A percentile compares a stretch with the other conserved stretches of the same genome.
phyloP scores from a whole-genome alignment of 2,797 vertebrate species.

The Pyrocephalus nanus region DNA sequence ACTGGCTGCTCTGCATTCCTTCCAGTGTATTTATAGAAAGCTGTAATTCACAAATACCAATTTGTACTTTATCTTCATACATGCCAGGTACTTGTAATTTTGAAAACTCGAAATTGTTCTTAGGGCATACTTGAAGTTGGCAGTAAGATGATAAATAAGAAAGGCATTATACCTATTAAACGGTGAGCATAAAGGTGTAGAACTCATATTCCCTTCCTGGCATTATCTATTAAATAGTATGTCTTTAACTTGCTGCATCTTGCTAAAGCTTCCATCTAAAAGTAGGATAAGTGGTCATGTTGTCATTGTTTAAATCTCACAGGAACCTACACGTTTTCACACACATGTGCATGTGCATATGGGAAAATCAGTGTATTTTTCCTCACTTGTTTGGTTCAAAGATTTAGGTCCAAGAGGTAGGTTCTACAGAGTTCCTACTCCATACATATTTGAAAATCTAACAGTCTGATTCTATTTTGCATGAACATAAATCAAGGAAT shows the following conservation, averaged over 20 bases:
- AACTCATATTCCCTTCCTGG: not conserved
- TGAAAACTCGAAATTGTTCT: not conserved
- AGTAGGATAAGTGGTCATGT: not conserved
- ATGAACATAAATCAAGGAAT: not conserved
- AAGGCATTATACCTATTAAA: not conserved
- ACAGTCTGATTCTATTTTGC: not conserved
- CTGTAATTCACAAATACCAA: not conserved
- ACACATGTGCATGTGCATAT: fast-evolving
- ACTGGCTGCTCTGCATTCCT: not conserved
- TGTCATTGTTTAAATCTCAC: not conserved
- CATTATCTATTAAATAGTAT: not conserved
- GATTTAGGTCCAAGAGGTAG: not conserved
- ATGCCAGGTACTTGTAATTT: not conserved
- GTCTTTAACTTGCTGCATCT: not conserved
- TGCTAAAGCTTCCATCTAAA: not conserved
- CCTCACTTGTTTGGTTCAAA: not conserved
- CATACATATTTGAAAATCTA: not conserved
- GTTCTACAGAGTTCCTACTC: not conserved
- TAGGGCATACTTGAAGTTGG: not conserved
- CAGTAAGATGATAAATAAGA: not conserved
- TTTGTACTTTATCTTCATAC: conserved; percentile 7
- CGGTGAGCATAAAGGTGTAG: not conserved
- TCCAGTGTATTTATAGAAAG: conserved; percentile 15
- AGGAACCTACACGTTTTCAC: fast-evolving
- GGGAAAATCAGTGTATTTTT: not conserved